Conservation (phyloP, 2,888 invertebrate species). For the Strigamia maritima region DNA sequence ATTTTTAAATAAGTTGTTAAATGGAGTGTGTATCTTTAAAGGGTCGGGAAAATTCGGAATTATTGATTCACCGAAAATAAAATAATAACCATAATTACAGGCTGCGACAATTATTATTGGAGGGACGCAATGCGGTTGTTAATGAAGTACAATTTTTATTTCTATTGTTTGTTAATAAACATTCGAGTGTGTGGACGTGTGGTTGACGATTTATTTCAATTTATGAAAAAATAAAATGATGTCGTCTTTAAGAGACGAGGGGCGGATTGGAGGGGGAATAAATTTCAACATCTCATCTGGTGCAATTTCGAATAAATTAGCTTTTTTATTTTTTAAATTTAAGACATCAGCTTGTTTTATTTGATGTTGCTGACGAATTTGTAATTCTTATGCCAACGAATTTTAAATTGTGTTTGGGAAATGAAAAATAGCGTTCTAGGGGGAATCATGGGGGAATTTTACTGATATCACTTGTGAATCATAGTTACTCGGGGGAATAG, state of each 20-base stretch:
- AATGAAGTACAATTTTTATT: not conserved
- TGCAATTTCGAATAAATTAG: not conserved
- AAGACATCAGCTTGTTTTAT: not conserved
- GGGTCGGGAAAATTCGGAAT: not conserved
- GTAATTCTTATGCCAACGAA: not conserved
- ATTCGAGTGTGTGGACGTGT: not conserved
- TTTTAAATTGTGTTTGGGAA: too few species aligned
- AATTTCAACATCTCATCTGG: not conserved
- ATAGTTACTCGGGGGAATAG: too few species aligned
- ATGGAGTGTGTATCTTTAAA: not conserved
- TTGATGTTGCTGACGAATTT: not conserved
- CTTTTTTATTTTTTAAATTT: not conserved
- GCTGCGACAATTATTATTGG: not conserved
- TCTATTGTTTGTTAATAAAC: not conserved
- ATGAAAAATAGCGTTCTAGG: too few species aligned
- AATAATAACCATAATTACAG: not conserved
- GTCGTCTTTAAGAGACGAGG: not conserved
- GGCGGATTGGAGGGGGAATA: not conserved
- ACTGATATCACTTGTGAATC: too few species aligned
- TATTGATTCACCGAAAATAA: not conserved
- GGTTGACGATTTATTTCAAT: not conserved
- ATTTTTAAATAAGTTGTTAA: not conserved
- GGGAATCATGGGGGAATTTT: too few species aligned
- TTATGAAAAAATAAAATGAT: not conserved
- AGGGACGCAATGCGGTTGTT: not conserved